Conservation (phyloP, 2,888 invertebrate species). For the Drosophila heteroneura region DNA sequence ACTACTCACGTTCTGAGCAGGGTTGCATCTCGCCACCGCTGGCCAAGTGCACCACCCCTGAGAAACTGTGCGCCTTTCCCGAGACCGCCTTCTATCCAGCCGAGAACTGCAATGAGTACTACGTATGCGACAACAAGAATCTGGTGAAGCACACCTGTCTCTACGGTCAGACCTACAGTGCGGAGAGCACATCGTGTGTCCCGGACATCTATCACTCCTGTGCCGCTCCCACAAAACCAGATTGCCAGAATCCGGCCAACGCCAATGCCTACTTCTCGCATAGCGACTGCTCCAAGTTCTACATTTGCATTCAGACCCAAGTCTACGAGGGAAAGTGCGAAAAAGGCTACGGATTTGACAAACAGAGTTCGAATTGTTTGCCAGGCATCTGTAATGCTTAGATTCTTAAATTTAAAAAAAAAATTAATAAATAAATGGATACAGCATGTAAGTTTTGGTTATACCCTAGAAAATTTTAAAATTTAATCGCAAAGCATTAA, state of each 20-base stretch:
- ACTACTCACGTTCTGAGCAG: slow-evolving; percentile 31
- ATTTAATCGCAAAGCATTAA: not conserved
- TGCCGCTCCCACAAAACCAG: slow-evolving; percentile 9
- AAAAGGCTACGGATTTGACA: slow-evolving; percentile 30
- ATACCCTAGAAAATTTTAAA: not conserved
- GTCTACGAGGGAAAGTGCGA: slow-evolving; percentile 36
- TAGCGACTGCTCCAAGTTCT: slow-evolving; percentile 30
- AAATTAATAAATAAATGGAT: not conserved
- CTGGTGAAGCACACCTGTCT: slow-evolving; percentile 28
- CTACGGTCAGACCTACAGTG: slow-evolving; percentile 26
- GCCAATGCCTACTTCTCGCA: slow-evolving; percentile 33
- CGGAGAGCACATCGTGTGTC: slow-evolving; percentile 4
- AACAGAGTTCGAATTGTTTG: slow-evolving; percentile 21
- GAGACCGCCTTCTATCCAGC: slow-evolving; percentile 12
- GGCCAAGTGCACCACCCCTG: slow-evolving; percentile 27
- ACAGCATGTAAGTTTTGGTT: not conserved
- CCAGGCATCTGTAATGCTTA: slow-evolving; percentile 15
- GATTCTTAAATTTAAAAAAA: not conserved
- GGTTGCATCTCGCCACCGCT: slow-evolving; percentile 30
- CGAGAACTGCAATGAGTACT: slow-evolving; percentile 32
- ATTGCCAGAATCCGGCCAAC: slow-evolving; percentile 30
- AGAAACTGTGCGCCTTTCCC: slow-evolving; percentile 22
- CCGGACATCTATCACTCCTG: slow-evolving; percentile 15
- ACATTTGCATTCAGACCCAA: slow-evolving; percentile 24
- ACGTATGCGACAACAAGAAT: slow-evolving; percentile 10